Base-by-base conservation (phyloP, 2,113 vertebrate genomes). In the Gymnobelideus leadbeateri region DNA sequence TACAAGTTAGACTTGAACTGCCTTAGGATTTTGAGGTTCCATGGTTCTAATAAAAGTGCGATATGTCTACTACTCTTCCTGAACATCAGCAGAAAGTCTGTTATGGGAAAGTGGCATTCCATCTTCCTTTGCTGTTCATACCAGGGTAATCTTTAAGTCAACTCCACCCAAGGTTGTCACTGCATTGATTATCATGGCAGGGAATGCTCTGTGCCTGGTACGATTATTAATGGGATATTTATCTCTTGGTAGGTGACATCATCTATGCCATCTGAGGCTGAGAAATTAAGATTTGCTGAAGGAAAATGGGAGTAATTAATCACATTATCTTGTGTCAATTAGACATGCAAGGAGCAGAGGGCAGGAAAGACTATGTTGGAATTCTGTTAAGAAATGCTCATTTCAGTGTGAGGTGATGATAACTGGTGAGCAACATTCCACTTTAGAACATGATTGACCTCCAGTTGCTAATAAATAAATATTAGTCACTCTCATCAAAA, bases 261-360 rank as follows among this genome's bases (percentile, higher is more conserved):
- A 94, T 25, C 77, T 94, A 92, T 96, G 91, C 1, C 95, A 96
- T 97, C 91, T 94, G 91, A 94, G 97, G 93, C 43, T 93, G 93
- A 97, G 89, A 97, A 97, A 95, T 95, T 96, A 95, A 96, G 89
- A 95, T 97, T 97, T 97, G 50, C 51, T 95, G 52, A 96, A 96
- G 92, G 92, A 95, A 98, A 97, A 96, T 96, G 93, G 95, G 61
- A 92, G 93, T 68, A 94, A 97, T 97, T 96, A 96, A 97, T 98
- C 95, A 94, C 1, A 53, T 96, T 96, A 92, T 51, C 49, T 94
- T 93, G 37, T 92, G 51, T 92, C 53, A 96, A 24, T 96, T 25
- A 89, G 77, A 94, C 46, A 93, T 26, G 96, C 90, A 95, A 97
- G 52, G 95, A 96, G 24, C 93, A 96, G 57, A 95, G 54, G 96